phyloP scores from a whole-genome alignment of 2,888 invertebrate genomes.

The Seira musarum region DNA sequence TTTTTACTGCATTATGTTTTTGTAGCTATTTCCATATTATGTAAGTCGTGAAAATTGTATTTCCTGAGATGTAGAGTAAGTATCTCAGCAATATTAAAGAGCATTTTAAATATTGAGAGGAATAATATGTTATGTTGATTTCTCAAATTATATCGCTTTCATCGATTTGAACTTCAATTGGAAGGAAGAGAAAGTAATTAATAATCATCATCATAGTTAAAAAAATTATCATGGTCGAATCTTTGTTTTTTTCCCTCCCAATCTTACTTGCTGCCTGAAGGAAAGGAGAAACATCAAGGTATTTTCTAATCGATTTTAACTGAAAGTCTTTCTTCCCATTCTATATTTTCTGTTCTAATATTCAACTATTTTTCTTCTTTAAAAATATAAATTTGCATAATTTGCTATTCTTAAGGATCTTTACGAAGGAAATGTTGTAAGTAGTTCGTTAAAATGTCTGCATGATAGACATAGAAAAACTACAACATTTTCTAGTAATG shows the following conservation, averaged over 20 bases:
- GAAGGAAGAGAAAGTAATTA: background rate
- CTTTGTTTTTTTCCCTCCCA: slow-evolving; percentile 57
- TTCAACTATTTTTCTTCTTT: background rate
- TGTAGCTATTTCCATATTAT: too few species aligned
- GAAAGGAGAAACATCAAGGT: slow-evolving; percentile 64
- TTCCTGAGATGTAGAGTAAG: too few species aligned
- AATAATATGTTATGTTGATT: too few species aligned
- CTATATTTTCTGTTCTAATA: background rate
- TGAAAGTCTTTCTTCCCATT: background rate
- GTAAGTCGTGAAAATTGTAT: too few species aligned
- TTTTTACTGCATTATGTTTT: too few species aligned
- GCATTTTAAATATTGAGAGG: too few species aligned
- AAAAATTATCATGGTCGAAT: slow-evolving; percentile 59
- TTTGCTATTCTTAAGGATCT: background rate
- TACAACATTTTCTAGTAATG: too few species aligned
- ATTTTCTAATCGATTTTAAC: slow-evolving; percentile 31
- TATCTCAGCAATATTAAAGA: too few species aligned
- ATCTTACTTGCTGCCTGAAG: slow-evolving; percentile 63
- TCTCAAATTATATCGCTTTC: too few species aligned
- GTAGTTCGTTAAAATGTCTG: too few species aligned
- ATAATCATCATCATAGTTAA: background rate
- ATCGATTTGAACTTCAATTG: too few species aligned
- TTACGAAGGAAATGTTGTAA: background rate
- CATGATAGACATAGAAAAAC: too few species aligned
- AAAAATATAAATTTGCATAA: background rate